Percentiles rank a stretch among this genome's conserved stretches.
Evolutionary conservation across 2,113 vertebrate genomes (phyloP).

Genomic region (Corvus hawaiiensis): DNA sequence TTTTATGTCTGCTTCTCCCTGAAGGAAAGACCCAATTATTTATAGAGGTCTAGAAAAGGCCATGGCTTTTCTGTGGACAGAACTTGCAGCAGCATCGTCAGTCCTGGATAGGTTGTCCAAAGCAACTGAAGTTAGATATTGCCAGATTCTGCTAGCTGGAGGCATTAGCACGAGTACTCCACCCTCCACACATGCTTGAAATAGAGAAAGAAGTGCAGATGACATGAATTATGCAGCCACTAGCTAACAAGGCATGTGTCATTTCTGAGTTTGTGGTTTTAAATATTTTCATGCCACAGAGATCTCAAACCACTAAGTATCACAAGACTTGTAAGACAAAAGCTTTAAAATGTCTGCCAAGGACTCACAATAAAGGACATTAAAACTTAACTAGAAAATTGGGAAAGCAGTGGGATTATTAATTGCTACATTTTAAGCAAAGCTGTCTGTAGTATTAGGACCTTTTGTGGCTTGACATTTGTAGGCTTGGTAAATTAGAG

Average conservation of each 20-base stretch:
- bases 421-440: conserved; percentile 33
- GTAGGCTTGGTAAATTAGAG: conserved; percentile 23
- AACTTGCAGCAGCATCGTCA: background rate
- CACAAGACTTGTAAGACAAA: background rate
- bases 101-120: background rate
- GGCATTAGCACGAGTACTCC: background rate
- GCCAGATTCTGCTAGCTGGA: background rate
- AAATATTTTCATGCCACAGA: background rate
- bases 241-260: background rate
- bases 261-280: background rate
- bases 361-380: background rate
- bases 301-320: background rate
- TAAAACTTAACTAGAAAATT: background rate
- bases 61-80: background rate
- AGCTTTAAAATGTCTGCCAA: conserved; percentile 20
- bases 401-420: conserved; percentile 19
- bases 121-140: background rate
- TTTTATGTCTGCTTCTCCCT: background rate
- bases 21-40: background rate
- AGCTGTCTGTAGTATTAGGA: background rate
- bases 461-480: conserved; percentile 26
- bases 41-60: background rate
- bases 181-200: background rate
- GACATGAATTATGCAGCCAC: background rate
- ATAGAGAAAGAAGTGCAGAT: background rate